Conservation (phyloP, 2,888 invertebrate genomes). For the Agonopterix heracliana region DNA sequence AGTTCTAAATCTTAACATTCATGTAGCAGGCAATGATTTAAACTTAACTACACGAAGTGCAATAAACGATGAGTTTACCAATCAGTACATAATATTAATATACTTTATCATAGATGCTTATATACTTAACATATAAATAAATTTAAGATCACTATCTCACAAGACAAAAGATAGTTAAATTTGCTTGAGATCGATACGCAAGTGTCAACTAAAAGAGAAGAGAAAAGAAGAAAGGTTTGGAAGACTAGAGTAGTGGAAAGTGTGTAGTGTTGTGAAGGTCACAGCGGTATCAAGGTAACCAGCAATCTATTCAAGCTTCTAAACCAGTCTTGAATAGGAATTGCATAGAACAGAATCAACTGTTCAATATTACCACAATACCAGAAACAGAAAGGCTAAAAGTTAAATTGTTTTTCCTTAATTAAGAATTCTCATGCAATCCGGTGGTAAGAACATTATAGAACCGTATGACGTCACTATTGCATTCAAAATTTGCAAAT, state of each 20-base stretch:
- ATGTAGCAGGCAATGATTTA: constrained; percentile 58
- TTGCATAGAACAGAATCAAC: too few relatives aligned
- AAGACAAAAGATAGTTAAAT: constrained; percentile 63
- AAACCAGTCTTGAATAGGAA: too few relatives aligned
- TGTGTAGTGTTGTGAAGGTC: constrained; percentile 17
- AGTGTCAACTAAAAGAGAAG: constrained; percentile 13
- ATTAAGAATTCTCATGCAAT: constrained; percentile 9
- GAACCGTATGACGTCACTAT: constrained; percentile 9
- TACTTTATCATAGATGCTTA: constrained; percentile 26
- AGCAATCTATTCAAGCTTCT: not conserved
- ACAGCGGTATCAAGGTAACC: not conserved
- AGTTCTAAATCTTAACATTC: constrained; percentile 49
- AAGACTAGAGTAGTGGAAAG: constrained; percentile 35
- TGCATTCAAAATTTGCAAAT: constrained; percentile 8
- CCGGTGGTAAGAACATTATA: not conserved
- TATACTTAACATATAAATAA: constrained; percentile 38
- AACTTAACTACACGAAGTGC: constrained; percentile 62
- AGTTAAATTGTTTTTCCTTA: not conserved
- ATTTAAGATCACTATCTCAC: constrained; percentile 32
- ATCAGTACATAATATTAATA: constrained; percentile 35
- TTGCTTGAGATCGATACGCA: constrained; percentile 49
- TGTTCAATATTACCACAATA: not conserved
- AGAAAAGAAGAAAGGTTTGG: constrained; percentile 25
- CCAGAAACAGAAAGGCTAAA: not conserved
- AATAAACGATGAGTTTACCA: constrained; percentile 40